These are phyloP conservation scores for Sapajus apella DNA, from an alignment of 2,113 vertebrate genomes.

Conservation along the genomic window DNA sequence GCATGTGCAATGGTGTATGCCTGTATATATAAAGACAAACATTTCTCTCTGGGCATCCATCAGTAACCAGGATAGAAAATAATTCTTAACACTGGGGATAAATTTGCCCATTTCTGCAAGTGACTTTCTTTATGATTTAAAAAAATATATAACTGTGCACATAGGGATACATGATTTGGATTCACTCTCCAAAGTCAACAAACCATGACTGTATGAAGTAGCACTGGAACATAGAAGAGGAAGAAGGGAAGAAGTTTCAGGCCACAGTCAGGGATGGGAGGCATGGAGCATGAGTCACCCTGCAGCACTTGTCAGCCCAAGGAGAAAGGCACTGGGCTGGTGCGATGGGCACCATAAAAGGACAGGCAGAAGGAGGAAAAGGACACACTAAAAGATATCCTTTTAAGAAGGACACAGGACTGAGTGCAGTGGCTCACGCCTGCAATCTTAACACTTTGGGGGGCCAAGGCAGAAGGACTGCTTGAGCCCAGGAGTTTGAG, in stretches of 20 bases:
- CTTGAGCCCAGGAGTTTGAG: no score
- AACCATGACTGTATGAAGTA: background rate
- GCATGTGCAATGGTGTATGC: accelerated
- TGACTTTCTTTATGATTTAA: background rate
- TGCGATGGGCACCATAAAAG: slow-evolving; percentile 69
- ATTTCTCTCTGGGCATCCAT: background rate
- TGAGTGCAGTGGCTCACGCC: no score
- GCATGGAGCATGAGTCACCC: background rate
- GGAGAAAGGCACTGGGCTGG: background rate
- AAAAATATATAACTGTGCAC: background rate
- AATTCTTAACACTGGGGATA: background rate
- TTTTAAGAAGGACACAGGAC: slow-evolving; percentile 55
- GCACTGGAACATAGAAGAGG: background rate
- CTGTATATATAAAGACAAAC: background rate
- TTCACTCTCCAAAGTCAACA: background rate
- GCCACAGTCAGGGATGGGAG: background rate
- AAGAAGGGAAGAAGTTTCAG: background rate
- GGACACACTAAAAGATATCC: background rate
- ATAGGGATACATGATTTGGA: background rate
- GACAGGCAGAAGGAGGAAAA: slow-evolving; percentile 14
- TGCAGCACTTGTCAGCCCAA: background rate
- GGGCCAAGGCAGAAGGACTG: no score
- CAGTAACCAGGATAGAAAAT: background rate
- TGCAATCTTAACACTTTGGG: no score
- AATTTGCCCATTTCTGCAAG: background rate